These are phyloP conservation scores for Anser cygnoides DNA, from an alignment of 2,113 vertebrate species.

Conservation along the genomic window DNA sequence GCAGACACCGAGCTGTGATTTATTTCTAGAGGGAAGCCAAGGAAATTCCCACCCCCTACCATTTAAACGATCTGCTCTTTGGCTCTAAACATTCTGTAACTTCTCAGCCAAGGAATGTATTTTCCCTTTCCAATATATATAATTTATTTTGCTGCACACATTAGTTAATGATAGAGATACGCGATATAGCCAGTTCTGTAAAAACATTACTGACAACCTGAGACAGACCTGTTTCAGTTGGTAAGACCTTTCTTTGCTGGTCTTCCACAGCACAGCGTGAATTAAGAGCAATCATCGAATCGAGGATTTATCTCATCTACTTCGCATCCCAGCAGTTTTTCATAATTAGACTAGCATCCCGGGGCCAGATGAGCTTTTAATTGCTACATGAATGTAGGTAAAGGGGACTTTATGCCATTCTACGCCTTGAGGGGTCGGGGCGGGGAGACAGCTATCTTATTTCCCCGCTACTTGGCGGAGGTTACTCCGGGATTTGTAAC, in stretches of 20 bases:
- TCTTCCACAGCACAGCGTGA: not conserved
- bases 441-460: not conserved
- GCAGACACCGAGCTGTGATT: constrained; percentile 44
- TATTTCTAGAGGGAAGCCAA: constrained; percentile 53
- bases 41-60: constrained; percentile 60
- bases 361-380: not conserved
- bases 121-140: constrained; percentile 20
- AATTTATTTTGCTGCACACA: constrained; percentile 41
- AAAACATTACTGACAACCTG: not conserved
- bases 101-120: constrained; percentile 61
- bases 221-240: not conserved
- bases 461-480: not conserved
- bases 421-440: accelerated
- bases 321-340: not conserved
- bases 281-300: not conserved
- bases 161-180: constrained; percentile 46
- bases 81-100: constrained; percentile 1
- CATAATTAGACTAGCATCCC: not conserved
- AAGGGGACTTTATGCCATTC: not conserved
- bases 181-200: not conserved
- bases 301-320: not conserved
- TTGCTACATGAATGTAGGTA: not conserved
- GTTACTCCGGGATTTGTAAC: not conserved
- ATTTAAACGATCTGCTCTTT: constrained; percentile 39
- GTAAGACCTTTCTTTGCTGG: not conserved